Evolutionary conservation across 2,888 invertebrate genomes (phyloP), one percentile per base, ranked within the genome.

Genomic region (Epirrita christyi): DNA sequence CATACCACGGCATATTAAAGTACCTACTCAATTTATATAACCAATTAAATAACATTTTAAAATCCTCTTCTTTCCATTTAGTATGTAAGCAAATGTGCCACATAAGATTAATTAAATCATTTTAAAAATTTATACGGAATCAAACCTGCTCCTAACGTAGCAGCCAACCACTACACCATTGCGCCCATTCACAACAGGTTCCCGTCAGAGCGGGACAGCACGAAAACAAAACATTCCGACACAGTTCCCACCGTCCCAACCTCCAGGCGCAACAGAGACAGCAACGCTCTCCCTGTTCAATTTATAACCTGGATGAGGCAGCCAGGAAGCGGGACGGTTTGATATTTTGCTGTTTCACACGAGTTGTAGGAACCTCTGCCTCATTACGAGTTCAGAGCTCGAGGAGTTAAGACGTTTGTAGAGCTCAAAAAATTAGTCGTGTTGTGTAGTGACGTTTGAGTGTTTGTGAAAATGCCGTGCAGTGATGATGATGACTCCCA

Each of bases 401-500:
- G 75, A 63, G 50, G 65, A 53, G 81, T 54, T 64, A 11, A 62
- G 81, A 77, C 80, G 75, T 75, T 71, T 67, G 14, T 27, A 27
- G 42, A n/a, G 2, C 7, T 28, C 8, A 2, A 9, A 14, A 14
- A 38, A 15, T 36, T 38, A 29, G 9, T 6, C 9, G 44, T 38
- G 42, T 27, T 27, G 61, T 66, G 67, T 51, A 78, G 70, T 74
- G 61, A 50, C n/a, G n/a, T n/a, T 3, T 7, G 9, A 48, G 44
- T 46, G 53, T 11, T 44, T 52, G 55, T 58, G 47, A 57, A 27
- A 58, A 94, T 94, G 94, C 94, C 93, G 71, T 93, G 93, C 71
- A 94, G 94, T 84, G 94, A 94, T 64, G 94, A 94, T 77, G 94
- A 92, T 68, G 94, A 94, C 59, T 91, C 92, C 42, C 91, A 90